phyloP scores from a whole-genome alignment of 2,113 vertebrate species.

The Rhegmatorhina hoffmannsi region DNA sequence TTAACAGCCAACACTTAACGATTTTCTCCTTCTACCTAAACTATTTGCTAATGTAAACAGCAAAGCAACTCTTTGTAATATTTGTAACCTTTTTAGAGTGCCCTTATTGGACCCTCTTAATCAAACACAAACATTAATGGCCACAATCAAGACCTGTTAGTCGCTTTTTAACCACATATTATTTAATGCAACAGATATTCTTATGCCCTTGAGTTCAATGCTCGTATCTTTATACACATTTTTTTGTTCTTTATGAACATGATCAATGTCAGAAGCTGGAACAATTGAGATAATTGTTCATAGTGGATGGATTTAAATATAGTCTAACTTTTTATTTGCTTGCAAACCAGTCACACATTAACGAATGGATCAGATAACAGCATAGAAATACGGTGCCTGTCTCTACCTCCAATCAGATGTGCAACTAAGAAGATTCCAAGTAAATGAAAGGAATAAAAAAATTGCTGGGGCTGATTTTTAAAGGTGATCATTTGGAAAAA shows the following conservation, averaged over 20 bases:
- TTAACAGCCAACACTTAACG: neutral
- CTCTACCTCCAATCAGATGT: neutral
- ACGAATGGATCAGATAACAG: slow-evolving; percentile 28
- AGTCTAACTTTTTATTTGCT: slow-evolving; percentile 38
- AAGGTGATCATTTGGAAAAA: neutral
- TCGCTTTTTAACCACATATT: neutral
- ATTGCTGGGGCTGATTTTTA: neutral
- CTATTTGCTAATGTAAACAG: slow-evolving; percentile 14
- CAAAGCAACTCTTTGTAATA: neutral
- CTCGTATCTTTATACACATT: slow-evolving; percentile 20
- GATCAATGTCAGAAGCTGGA: slow-evolving; percentile 25
- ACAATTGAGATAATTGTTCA: slow-evolving; percentile 37
- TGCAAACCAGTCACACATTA: slow-evolving; percentile 1
- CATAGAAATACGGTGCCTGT: neutral
- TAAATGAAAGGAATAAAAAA: neutral
- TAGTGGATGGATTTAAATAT: slow-evolving; percentile 19
- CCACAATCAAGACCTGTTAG: neutral
- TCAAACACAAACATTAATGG: neutral
- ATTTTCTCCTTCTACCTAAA: neutral
- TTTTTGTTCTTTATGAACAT: neutral
- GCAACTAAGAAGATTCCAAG: neutral
- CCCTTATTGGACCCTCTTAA: neutral
- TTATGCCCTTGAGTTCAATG: neutral
- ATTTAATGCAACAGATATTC: neutral
- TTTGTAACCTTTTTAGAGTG: neutral